These are phyloP conservation scores for Aphrocallistes beatrix DNA, from an alignment of 37 sponge, comb jelly and placozoan species.

Conservation along the genomic window DNA sequence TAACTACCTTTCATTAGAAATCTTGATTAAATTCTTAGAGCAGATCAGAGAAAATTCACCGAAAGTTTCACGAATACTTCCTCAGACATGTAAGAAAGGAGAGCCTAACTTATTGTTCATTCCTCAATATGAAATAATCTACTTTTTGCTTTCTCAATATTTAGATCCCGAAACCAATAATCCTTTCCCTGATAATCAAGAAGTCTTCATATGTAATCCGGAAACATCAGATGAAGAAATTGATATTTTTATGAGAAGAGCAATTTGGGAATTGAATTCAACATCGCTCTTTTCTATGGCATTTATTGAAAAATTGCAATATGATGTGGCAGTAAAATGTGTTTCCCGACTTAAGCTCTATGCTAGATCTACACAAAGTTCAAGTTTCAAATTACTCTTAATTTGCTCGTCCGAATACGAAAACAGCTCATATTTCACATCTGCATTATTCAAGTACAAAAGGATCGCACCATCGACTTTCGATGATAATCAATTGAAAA, in stretches of 20 bases:
- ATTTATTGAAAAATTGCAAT: neutral
- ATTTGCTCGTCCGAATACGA: neutral
- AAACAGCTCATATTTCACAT: neutral
- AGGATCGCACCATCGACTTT: neutral
- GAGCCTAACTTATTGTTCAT: neutral
- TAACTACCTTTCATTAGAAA: neutral
- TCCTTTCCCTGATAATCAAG: neutral
- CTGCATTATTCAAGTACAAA: neutral
- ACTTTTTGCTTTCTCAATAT: neutral
- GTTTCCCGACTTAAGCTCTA: neutral
- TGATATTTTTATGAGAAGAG: neutral
- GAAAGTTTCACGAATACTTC: neutral
- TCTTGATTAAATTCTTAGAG: neutral
- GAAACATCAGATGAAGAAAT: neutral
- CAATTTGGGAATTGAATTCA: neutral
- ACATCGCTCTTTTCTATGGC: neutral
- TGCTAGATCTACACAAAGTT: neutral
- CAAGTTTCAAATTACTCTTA: neutral
- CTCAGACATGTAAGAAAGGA: neutral
- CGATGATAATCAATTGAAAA: neutral
- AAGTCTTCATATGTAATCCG: neutral
- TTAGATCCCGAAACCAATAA: neutral
- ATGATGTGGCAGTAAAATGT: neutral
- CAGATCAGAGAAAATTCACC: neutral
- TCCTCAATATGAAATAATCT: neutral